Conservation (phyloP, 1,140 invertebrate genomes). For the Himalopsyche phryganea region DNA sequence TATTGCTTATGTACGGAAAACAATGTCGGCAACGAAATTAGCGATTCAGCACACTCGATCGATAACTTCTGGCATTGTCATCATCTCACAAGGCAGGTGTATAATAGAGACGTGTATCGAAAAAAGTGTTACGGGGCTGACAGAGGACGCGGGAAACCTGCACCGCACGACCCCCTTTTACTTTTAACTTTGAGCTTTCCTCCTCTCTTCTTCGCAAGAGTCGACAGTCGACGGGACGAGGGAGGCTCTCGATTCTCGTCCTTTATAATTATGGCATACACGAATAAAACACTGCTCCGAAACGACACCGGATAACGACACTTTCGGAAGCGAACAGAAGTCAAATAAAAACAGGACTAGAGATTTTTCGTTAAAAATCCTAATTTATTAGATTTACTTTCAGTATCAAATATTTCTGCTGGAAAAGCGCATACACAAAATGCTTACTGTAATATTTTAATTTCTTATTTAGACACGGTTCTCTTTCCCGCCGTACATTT, state of each 20-base stretch:
- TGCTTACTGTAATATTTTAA: slow-evolving; percentile 21
- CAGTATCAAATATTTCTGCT: slow-evolving; percentile 29
- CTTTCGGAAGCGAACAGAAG: slow-evolving; percentile 10
- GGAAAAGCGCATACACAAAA: slow-evolving; percentile 31
- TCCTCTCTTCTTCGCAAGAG: neutral
- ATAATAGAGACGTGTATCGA: too few relatives aligned
- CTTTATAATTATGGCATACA: neutral
- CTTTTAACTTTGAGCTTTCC: too few relatives aligned
- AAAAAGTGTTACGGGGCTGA: too few relatives aligned
- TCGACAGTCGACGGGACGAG: neutral
- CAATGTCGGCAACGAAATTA: slow-evolving; percentile 21
- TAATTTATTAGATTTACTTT: slow-evolving; percentile 28
- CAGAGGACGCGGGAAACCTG: too few relatives aligned
- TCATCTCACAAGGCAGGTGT: too few relatives aligned
- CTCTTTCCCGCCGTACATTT: neutral
- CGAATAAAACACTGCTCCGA: neutral
- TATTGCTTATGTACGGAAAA: slow-evolving; percentile 15
- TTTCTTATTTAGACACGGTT: slow-evolving; percentile 10
- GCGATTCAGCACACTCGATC: slow-evolving; percentile 19
- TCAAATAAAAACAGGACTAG: slow-evolving; percentile 28
- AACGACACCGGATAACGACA: neutral
- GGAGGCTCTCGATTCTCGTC: neutral
- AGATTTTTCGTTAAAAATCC: slow-evolving; percentile 33
- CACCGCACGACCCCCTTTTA: too few relatives aligned
- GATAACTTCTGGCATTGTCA: slow-evolving; percentile 10